phyloP scores from a whole-genome alignment of 2,113 vertebrate species.

The Gallinago paraguaiae region DNA sequence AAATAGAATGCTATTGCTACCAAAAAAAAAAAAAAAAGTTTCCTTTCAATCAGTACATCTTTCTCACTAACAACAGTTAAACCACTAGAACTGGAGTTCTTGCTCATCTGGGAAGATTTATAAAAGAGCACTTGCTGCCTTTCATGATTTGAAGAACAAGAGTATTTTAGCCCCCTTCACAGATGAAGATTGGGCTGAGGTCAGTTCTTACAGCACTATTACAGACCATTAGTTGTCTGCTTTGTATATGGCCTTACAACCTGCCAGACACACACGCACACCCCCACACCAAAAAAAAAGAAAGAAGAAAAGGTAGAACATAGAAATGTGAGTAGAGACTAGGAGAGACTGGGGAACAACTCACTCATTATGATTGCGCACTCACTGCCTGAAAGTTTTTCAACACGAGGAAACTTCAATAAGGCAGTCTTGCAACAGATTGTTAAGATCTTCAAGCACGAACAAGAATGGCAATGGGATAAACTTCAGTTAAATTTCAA shows the following conservation, averaged over 20 bases:
- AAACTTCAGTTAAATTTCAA: background rate
- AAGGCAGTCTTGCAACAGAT: background rate
- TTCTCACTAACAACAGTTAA: background rate
- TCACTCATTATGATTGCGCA: background rate
- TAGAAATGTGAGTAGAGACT: background rate
- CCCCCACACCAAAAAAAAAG: too few species aligned
- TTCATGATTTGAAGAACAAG: background rate
- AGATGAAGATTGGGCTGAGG: background rate
- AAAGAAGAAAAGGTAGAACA: too few species aligned
- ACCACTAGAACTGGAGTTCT: background rate
- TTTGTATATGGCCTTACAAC: background rate
- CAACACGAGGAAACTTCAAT: background rate
- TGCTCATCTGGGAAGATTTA: background rate
- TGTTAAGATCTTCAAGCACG: background rate
- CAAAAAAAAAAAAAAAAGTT: background rate
- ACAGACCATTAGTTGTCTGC: background rate
- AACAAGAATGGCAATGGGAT: background rate
- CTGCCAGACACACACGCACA: background rate
- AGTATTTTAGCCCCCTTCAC: background rate
- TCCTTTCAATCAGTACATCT: conserved; percentile 23
- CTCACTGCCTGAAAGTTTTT: background rate
- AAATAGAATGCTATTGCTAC: background rate
- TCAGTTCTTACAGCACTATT: background rate
- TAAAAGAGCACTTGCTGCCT: background rate
- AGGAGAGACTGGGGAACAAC: background rate